Conservation (phyloP, 2,113 vertebrate species). For the Calidris pygmaea region DNA sequence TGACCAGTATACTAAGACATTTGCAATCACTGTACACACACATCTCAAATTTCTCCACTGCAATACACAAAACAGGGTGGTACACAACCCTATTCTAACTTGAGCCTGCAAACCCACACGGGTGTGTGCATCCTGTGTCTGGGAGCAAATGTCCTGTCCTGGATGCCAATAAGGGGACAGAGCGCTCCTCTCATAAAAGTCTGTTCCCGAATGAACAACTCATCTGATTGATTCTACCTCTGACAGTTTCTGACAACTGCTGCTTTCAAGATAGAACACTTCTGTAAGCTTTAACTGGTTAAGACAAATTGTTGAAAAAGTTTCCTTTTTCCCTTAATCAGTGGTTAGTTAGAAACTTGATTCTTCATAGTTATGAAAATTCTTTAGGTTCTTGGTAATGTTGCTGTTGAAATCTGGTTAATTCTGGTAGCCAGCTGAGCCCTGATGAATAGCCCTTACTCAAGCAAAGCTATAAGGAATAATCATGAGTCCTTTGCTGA, state of each 20-base stretch:
- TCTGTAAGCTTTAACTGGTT: not conserved
- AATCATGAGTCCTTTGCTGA: not conserved
- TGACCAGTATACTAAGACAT: not conserved
- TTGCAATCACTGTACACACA: too few relatives aligned
- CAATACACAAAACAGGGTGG: not conserved
- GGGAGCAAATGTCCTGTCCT: not conserved
- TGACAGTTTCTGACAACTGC: not conserved
- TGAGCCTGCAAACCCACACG: not conserved
- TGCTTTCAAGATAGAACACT: not conserved
- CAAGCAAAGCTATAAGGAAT: not conserved
- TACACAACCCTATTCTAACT: not conserved
- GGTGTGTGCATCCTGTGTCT: not conserved
- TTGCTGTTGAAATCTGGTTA: not conserved
- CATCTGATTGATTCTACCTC: not conserved
- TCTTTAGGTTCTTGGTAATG: not conserved
- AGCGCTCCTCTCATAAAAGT: not conserved
- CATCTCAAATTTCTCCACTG: not conserved
- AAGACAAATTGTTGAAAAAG: not conserved
- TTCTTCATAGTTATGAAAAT: not conserved
- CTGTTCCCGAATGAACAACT: not conserved
- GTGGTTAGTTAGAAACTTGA: not conserved
- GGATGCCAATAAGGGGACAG: not conserved
- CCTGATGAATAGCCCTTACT: not conserved
- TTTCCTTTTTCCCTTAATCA: not conserved
- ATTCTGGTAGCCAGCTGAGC: not conserved